Evolutionary conservation across 2,797 vertebrate genomes (phyloP).

Genomic region (Gila robusta): DNA sequence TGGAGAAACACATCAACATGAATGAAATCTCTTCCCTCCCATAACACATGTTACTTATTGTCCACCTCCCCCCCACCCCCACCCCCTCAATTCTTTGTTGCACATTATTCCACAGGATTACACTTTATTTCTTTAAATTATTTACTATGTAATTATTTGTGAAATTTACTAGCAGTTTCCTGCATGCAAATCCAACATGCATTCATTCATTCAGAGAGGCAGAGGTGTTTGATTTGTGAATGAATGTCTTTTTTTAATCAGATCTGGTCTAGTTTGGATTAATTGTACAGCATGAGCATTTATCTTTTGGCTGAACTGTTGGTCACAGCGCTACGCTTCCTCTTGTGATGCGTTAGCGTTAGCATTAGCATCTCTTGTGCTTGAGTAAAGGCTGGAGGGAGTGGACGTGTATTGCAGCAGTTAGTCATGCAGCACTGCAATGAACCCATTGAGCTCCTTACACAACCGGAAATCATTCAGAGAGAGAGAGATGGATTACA

Average conservation of each 20-base stretch:
- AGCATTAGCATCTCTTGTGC: not conserved
- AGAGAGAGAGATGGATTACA: constrained; percentile 36
- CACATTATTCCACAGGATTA: not conserved
- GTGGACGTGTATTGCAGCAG: constrained; percentile 31
- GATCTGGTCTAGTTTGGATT: not conserved
- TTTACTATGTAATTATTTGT: not conserved
- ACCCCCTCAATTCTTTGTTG: too few species aligned
- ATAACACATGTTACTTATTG: too few species aligned
- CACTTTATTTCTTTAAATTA: not conserved
- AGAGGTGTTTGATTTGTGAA: not conserved
- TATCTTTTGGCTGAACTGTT: not conserved
- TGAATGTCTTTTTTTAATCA: not conserved
- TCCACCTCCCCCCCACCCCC: too few species aligned
- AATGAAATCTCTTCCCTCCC: too few species aligned
- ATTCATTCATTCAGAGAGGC: not conserved
- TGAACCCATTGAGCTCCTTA: constrained; percentile 42
- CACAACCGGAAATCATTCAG: constrained; percentile 49
- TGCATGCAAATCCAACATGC: not conserved
- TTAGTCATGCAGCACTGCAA: constrained; percentile 40
- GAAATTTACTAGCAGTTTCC: not conserved
- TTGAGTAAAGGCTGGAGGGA: constrained; percentile 16
- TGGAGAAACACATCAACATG: too few species aligned
- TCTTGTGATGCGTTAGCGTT: not conserved
- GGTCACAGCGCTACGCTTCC: not conserved
- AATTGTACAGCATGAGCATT: not conserved